Evolutionary conservation across 2,888 invertebrate species (phyloP).

Genomic region (Danaus chrysippus): DNA sequence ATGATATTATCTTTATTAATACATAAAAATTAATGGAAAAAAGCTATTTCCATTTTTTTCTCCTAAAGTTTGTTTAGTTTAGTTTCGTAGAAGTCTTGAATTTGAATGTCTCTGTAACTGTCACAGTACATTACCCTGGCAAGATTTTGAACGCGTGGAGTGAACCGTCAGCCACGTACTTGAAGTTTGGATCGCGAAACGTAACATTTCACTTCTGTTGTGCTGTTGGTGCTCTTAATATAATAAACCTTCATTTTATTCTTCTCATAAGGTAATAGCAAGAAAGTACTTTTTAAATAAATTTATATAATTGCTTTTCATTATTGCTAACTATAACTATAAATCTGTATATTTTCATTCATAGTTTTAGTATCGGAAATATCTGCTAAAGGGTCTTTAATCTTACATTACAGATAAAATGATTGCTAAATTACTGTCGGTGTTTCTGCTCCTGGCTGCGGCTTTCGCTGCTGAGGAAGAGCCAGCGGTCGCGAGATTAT

Average conservation of each 20-base stretch:
- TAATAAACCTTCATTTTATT: slow-evolving; percentile 27
- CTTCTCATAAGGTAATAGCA: slow-evolving; percentile 36
- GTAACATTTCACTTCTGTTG: slow-evolving; percentile 39
- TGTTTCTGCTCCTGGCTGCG: slow-evolving; percentile 67
- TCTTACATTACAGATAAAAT: slow-evolving; percentile 57
- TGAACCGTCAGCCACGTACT: slow-evolving; percentile 78
- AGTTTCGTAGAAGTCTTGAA: background rate
- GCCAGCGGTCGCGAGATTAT: slow-evolving; percentile 87
- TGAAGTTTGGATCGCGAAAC: slow-evolving; percentile 33
- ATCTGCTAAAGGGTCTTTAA: slow-evolving; percentile 4
- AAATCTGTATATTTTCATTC: slow-evolving; percentile 19
- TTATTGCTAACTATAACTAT: slow-evolving; percentile 6
- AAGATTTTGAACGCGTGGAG: slow-evolving; percentile 69
- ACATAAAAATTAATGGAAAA: too few species aligned
- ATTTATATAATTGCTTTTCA: slow-evolving; percentile 9
- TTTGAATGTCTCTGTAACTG: slow-evolving; percentile 19
- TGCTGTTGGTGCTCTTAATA: slow-evolving; percentile 27
- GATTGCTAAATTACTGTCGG: slow-evolving; percentile 65
- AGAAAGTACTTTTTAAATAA: slow-evolving; percentile 8
- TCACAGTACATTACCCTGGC: slow-evolving; percentile 25
- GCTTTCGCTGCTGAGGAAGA: slow-evolving; percentile 81
- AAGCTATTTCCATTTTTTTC: background rate
- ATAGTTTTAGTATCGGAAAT: slow-evolving; percentile 7
- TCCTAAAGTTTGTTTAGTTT: too few species aligned
- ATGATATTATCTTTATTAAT: too few species aligned